Evolutionary conservation across 2,113 vertebrate species (phyloP), one percentile per base, ranked within the genome.

Genomic region (Tragulus kanchil): DNA sequence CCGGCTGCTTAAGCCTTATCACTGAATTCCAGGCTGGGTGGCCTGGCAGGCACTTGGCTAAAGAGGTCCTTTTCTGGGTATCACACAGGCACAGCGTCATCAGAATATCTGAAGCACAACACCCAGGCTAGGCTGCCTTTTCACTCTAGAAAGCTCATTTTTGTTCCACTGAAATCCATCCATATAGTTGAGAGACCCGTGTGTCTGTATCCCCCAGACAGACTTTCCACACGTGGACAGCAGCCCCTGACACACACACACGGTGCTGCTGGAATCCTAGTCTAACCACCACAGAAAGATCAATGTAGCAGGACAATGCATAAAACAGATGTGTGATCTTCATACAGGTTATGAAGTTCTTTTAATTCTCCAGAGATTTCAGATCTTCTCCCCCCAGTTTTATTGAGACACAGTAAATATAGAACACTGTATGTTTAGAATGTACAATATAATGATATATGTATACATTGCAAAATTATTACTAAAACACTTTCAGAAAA

Each of bases 151-250:
- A 21, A 28, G 23, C 23, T 71, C 50, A 21, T 19, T 62, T 89
- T 4, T 61, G 12, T 50, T 23, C 50, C 0, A 0, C 26, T 64
- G 67, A 94, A 95, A 90, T 52, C 58, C 81, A 79, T 5, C 12
- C 36, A 17, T 0, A 19, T 9, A 21, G 67, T 79, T 25, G 19
- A 79, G 26, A 89, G 45, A 7, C 4, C 2, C 0, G 1, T 3
- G 3, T 48, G 23, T 31, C 85, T 19, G 0, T 48, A 16, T n/a
- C 19, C 77, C 17, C 4, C 23, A 45, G 48, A 21, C 3, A 15
- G 17, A 6, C 52, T 64, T 81, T 19, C 21, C 4, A 10, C 11
- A 1, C 0, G 3, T 5, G n/a, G 45, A n/a, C 12, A 23, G 36
- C 7, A 16, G 19, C 59, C 36, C n/a, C 4, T 12, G 36, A 50